These are phyloP conservation scores for Palaemon carinicauda DNA, from an alignment of 1,140 invertebrate species.

Conservation along the genomic window DNA sequence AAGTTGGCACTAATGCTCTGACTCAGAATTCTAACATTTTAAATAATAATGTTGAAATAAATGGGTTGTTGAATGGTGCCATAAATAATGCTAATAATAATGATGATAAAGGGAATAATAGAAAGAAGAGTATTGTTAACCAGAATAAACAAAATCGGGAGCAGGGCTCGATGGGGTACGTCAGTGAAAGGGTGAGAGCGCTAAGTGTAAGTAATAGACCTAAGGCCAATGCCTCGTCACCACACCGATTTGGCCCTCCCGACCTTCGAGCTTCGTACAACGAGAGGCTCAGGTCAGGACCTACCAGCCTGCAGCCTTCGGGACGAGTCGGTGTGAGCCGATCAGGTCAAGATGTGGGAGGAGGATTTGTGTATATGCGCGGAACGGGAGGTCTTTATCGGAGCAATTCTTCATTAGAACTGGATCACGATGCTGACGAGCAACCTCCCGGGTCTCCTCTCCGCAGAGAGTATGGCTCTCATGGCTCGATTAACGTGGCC, in stretches of 20 bases:
- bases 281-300: constrained; percentile 56
- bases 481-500: constrained; percentile 76
- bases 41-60: constrained; percentile 52
- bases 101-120: constrained; percentile 10
- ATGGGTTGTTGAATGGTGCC: constrained; percentile 31
- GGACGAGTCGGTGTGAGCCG: background rate
- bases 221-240: background rate
- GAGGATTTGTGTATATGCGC: constrained; percentile 44
- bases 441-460: constrained; percentile 58
- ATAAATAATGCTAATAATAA: constrained; percentile 22
- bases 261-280: constrained; percentile 61
- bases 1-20: background rate
- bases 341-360: constrained; percentile 39
- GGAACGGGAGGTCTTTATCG: constrained; percentile 66
- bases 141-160: constrained; percentile 5
- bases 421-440: constrained; percentile 68
- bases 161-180: constrained; percentile 44
- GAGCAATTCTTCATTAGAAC: constrained; percentile 76
- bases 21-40: constrained; percentile 21
- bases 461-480: constrained; percentile 71
- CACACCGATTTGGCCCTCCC: constrained; percentile 59
- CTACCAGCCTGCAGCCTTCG: constrained; percentile 27
- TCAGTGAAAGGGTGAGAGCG: constrained; percentile 45
- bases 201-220: constrained; percentile 43
- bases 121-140: background rate